phyloP scores from a whole-genome alignment of 2,888 invertebrate species.

The Netelia inedita region DNA sequence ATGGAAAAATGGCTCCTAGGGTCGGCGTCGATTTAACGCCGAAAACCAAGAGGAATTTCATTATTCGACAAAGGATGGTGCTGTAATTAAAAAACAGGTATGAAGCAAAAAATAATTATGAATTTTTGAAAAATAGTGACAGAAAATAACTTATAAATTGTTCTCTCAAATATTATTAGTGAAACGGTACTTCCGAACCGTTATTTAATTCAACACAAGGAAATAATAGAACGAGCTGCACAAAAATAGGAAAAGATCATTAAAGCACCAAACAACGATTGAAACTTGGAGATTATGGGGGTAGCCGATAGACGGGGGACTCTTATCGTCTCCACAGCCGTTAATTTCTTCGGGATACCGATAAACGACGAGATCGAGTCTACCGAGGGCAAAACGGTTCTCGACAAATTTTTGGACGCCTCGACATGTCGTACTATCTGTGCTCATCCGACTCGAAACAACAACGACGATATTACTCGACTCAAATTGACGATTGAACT shows the following conservation, averaged over 20 bases:
- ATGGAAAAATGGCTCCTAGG: background rate
- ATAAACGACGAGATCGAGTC: conserved; percentile 66
- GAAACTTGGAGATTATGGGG: conserved; percentile 71
- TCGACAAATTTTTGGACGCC: conserved; percentile 80
- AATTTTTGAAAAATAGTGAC: too few relatives aligned
- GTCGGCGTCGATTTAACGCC: background rate
- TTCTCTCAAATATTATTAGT: too few relatives aligned
- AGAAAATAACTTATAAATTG: too few relatives aligned
- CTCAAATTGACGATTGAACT: conserved; percentile 78
- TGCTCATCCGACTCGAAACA: conserved; percentile 71
- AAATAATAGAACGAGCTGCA: background rate
- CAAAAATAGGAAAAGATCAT: background rate
- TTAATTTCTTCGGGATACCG: conserved; percentile 78
- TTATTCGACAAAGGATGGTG: background rate
- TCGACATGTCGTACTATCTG: conserved; percentile 79
- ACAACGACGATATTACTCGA: conserved; percentile 49
- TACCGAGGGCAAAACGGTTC: conserved; percentile 72
- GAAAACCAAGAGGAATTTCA: background rate
- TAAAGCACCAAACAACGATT: background rate
- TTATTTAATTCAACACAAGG: too few relatives aligned
- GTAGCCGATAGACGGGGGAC: conserved; percentile 76
- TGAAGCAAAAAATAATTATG: background rate
- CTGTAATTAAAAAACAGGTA: background rate
- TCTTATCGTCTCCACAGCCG: conserved; percentile 80
- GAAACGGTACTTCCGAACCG: too few relatives aligned